A percentile compares a stretch with the other conserved stretches of the same genome.
Evolutionary conservation across 1,140 invertebrate genomes (phyloP).

Genomic region (Megalonaias nervosa): DNA sequence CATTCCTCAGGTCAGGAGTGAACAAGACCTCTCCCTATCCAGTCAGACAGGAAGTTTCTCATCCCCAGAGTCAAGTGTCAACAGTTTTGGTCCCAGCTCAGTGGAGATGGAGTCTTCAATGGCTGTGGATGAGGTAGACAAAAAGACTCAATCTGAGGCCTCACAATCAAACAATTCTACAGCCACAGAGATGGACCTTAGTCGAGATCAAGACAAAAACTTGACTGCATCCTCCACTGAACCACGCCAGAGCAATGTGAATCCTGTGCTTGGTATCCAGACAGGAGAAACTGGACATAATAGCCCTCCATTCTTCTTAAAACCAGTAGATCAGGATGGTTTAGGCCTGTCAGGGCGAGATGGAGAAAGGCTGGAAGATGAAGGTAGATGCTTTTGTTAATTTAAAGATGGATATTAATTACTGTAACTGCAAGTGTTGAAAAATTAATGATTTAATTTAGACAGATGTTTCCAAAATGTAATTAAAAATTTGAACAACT

Average conservation of each 20-base stretch:
- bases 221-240: too few species aligned
- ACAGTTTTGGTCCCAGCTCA: too few species aligned
- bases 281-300: conserved; percentile 47
- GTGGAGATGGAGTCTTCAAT: too few species aligned
- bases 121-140: conserved; percentile 16
- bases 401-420: too few species aligned
- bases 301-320: conserved; percentile 62
- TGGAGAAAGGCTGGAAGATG: conserved; percentile 63
- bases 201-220: too few species aligned
- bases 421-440: too few species aligned
- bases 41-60: conserved; percentile 11
- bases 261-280: conserved; percentile 57
- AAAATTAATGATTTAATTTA: too few species aligned
- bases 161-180: not conserved
- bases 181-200: conserved; percentile 1
- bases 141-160: not conserved
- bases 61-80: too few species aligned
- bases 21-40: not conserved
- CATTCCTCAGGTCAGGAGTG: not conserved
- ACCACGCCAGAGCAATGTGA: conserved; percentile 8
- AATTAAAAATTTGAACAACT: too few species aligned
- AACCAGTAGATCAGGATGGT: conserved; percentile 65
- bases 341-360: conserved; percentile 49
- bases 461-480: too few species aligned
- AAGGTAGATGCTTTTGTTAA: conserved; percentile 42